Percentiles rank a stretch among this genome's conserved stretches.
These are phyloP conservation scores for Micropoecilia bifurca DNA, from an alignment of 2,797 vertebrate species.

Conservation along the genomic window DNA sequence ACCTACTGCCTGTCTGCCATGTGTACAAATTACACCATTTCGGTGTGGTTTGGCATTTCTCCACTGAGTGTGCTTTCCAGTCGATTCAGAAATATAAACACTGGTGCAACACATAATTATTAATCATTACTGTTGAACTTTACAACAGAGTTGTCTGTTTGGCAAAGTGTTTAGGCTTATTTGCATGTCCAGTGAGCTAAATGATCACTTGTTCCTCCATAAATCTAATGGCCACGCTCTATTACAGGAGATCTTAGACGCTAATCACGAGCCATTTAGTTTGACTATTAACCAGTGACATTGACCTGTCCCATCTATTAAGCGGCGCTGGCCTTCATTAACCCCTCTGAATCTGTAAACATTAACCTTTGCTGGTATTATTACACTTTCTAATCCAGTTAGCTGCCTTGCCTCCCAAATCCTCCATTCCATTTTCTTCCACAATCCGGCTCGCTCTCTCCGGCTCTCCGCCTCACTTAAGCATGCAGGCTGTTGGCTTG, in stretches of 20 bases:
- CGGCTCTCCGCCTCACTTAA: slow-evolving; percentile 19
- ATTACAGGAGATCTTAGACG: slow-evolving; percentile 30
- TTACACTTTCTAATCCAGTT: slow-evolving; percentile 70
- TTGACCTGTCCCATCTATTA: slow-evolving; percentile 56
- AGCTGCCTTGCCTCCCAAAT: slow-evolving; percentile 47
- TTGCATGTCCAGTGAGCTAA: slow-evolving; percentile 7
- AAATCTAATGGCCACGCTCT: slow-evolving; percentile 10
- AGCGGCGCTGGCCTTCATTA: slow-evolving; percentile 56
- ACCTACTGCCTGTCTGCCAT: neutral
- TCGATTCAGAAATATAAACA: neutral
- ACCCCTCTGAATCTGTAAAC: slow-evolving; percentile 59
- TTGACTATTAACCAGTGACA: slow-evolving; percentile 50
- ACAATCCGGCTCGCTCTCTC: slow-evolving; percentile 33
- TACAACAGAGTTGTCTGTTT: neutral
- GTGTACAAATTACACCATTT: neutral
- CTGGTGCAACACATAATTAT: neutral
- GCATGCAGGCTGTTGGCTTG: slow-evolving; percentile 40
- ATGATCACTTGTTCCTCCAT: slow-evolving; percentile 8
- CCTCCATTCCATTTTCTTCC: slow-evolving; percentile 44
- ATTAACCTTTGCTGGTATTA: slow-evolving; percentile 71
- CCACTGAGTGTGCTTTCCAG: neutral
- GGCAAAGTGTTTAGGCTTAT: neutral
- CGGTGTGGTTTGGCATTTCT: neutral
- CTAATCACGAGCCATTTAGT: slow-evolving; percentile 58
- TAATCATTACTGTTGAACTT: neutral